phyloP scores from a whole-genome alignment of 1,140 invertebrate genomes.

The Orius laevigatus region DNA sequence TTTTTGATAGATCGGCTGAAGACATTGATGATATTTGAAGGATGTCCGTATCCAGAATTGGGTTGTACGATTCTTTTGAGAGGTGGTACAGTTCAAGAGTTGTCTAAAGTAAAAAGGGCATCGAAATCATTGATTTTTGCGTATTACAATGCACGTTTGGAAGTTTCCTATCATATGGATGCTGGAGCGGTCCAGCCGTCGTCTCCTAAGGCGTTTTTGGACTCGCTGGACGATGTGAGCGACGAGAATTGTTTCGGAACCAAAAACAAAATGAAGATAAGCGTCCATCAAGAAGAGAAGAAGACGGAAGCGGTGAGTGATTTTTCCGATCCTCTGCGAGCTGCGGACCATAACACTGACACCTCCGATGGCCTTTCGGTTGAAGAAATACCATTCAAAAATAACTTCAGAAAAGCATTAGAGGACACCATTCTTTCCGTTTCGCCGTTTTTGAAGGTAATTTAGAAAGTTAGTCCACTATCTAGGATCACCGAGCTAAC shows the following conservation, averaged over 20 bases:
- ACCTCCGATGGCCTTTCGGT: too few species aligned
- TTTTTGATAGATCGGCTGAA: constrained; percentile 41
- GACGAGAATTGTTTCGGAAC: background rate
- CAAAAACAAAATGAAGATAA: background rate
- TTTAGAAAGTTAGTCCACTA: constrained; percentile 2
- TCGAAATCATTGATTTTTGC: constrained; percentile 66
- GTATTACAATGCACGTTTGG: constrained; percentile 80
- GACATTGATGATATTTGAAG: constrained; percentile 88
- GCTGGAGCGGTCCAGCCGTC: constrained; percentile 39
- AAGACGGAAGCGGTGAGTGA: constrained; percentile 37
- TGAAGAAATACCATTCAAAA: constrained; percentile 20
- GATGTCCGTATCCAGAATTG: constrained; percentile 62
- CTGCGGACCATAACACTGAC: constrained; percentile 22
- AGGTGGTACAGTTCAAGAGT: constrained; percentile 56
- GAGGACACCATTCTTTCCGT: constrained; percentile 60
- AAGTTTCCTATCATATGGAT: constrained; percentile 80
- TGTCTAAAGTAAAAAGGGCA: constrained; percentile 68
- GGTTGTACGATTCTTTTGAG: constrained; percentile 80
- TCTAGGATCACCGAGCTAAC: too few species aligned
- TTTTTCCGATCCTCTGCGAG: constrained; percentile 61
- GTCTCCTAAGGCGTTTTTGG: background rate
- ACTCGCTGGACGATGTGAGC: constrained; percentile 9
- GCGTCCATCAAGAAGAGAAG: background rate
- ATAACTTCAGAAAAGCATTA: constrained; percentile 56
- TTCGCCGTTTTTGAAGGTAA: constrained; percentile 59